A percentile compares a stretch with the other conserved stretches of the same genome.
phyloP scores from a whole-genome alignment of 2,888 invertebrate species.

The Apamea monoglypha region DNA sequence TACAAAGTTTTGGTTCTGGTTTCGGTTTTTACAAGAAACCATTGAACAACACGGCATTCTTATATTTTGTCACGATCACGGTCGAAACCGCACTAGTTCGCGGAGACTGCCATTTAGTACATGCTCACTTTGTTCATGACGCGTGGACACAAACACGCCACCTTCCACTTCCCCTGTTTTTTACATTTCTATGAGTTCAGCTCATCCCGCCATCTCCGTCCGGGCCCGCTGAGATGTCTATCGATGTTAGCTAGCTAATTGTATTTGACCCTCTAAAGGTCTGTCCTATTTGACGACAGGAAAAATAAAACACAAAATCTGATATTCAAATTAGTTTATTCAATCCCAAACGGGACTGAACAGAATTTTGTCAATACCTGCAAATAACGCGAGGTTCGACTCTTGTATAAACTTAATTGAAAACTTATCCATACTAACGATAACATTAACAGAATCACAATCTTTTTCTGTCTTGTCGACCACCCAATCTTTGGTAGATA shows the following conservation, averaged over 20 bases:
- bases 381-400: conserved; percentile 71
- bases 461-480: conserved; percentile 59
- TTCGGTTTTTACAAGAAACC: no score
- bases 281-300: not conserved
- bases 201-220: not conserved
- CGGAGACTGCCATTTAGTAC: no score
- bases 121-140: no score
- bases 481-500: conserved; percentile 74
- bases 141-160: no score
- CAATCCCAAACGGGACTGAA: conserved; percentile 70
- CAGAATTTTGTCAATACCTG: conserved; percentile 76
- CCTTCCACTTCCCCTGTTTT: no score
- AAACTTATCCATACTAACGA: conserved; percentile 70
- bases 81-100: no score
- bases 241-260: not conserved
- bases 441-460: conserved; percentile 60
- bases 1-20: no score
- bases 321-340: conserved; percentile 4
- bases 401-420: conserved; percentile 73
- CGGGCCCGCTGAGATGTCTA: not conserved
- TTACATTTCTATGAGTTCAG: not conserved
- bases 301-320: not conserved
- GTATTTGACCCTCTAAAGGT: not conserved
- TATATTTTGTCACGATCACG: no score
- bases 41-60: no score